phyloP scores from a whole-genome alignment of 2,888 invertebrate species.

The Norana najaformis region DNA sequence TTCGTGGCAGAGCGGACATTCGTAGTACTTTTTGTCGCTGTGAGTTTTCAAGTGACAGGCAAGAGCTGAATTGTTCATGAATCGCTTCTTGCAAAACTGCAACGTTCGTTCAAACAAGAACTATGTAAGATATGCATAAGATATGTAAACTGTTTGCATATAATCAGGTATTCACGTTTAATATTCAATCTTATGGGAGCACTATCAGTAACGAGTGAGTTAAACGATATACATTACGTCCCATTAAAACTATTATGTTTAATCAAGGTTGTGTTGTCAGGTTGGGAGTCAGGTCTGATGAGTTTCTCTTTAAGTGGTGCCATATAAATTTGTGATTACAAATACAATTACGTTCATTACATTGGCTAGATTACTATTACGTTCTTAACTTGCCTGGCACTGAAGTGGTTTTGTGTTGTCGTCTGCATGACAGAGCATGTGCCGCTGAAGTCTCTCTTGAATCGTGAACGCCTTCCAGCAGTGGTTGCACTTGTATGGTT shows the following conservation, averaged over 20 bases:
- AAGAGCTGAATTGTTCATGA: constrained; percentile 75
- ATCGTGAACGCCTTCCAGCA: constrained; percentile 73
- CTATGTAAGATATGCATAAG: background rate
- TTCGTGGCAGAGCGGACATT: constrained; percentile 76
- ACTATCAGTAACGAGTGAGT: too few relatives aligned
- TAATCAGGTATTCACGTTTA: too few relatives aligned
- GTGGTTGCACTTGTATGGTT: constrained; percentile 68
- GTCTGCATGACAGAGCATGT: constrained; percentile 71
- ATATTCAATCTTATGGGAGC: too few relatives aligned
- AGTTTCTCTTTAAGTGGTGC: background rate
- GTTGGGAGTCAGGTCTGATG: too few relatives aligned
- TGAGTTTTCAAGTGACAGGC: constrained; percentile 76
- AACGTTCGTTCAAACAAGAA: background rate
- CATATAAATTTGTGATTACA: background rate
- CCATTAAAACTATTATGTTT: too few relatives aligned
- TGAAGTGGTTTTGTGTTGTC: constrained; percentile 72
- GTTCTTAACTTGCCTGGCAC: constrained; percentile 64
- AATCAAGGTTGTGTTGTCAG: too few relatives aligned
- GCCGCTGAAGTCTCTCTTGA: constrained; percentile 70
- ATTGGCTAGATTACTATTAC: background rate
- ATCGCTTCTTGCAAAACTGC: constrained; percentile 69
- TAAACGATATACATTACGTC: too few relatives aligned
- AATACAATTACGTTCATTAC: background rate
- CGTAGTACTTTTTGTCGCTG: constrained; percentile 69
- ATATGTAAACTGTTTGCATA: background rate